phyloP scores from a whole-genome alignment of 92 coral and sea anemone species.

The Palythoa heliodiscus region DNA sequence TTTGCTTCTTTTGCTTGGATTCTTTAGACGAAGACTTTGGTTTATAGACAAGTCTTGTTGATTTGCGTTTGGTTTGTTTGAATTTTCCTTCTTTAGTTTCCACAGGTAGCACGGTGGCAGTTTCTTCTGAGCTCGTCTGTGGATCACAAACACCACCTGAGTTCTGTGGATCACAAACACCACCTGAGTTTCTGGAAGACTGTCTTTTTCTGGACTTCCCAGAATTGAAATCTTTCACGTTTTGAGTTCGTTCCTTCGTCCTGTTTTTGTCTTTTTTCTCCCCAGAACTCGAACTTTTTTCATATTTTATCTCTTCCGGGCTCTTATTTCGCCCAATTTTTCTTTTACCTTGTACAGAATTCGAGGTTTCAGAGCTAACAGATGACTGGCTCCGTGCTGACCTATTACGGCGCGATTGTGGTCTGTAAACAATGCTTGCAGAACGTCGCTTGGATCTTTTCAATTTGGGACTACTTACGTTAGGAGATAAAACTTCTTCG shows the following conservation, averaged over 20 bases:
- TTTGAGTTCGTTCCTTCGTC: neutral
- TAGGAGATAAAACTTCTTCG: neutral
- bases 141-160: neutral
- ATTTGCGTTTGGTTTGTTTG: slow-evolving; percentile 17
- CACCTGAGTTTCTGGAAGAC: slow-evolving; percentile 2
- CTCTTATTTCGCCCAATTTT: neutral
- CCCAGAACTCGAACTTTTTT: neutral
- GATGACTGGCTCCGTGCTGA: neutral
- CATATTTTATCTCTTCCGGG: neutral
- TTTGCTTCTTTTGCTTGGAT: slow-evolving; percentile 18
- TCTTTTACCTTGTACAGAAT: neutral
- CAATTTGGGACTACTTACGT: neutral
- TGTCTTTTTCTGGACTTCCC: neutral
- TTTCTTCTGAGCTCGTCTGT: neutral
- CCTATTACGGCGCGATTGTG: slow-evolving; percentile 7
- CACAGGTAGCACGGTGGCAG: neutral
- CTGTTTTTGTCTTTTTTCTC: slow-evolving; percentile 13
- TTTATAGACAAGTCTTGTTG: neutral
- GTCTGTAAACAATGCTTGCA: neutral
- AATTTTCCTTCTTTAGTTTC: neutral
- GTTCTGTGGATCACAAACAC: neutral
- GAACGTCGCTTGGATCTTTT: slow-evolving; percentile 30
- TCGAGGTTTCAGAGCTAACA: slow-evolving; percentile 6
- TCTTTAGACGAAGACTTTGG: slow-evolving; percentile 5
- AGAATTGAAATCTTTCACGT: neutral